Conservation (phyloP, 2,888 invertebrate genomes). For the Tipula unca region DNA sequence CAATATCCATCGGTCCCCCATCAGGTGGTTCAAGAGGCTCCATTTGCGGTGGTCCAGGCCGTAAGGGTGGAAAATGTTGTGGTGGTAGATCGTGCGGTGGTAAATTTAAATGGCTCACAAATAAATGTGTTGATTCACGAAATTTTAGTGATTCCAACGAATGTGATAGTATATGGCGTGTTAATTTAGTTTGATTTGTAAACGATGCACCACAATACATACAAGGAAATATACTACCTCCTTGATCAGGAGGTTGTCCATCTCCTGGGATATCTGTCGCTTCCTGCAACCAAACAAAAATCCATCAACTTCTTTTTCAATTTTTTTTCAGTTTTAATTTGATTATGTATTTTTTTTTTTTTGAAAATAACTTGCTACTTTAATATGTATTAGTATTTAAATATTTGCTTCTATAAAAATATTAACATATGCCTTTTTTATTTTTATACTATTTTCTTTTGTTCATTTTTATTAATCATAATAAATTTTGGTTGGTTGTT, state of each 20-base stretch:
- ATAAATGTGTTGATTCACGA: constrained; percentile 55
- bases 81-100: constrained; percentile 36
- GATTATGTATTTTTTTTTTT: constrained; percentile 23
- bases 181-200: constrained; percentile 84
- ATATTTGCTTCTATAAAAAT: not conserved
- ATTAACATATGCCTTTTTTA: not conserved
- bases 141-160: constrained; percentile 81
- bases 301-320: constrained; percentile 79
- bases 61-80: constrained; percentile 35
- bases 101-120: constrained; percentile 55
- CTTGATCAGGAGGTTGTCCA: constrained; percentile 29
- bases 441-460: not conserved
- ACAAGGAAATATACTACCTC: constrained; percentile 59
- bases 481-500: not conserved
- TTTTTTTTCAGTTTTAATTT: constrained; percentile 30
- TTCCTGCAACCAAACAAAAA: constrained; percentile 87
- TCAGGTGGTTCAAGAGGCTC: constrained; percentile 41
- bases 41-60: constrained; percentile 29
- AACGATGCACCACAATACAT: constrained; percentile 85
- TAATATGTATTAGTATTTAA: constrained; percentile 20
- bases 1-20: constrained; percentile 27
- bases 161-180: constrained; percentile 81
- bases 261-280: constrained; percentile 57
- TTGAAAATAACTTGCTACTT: not conserved
- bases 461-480: not conserved